phyloP scores from a whole-genome alignment of 2,113 vertebrate species.

The Cavia aperea region DNA sequence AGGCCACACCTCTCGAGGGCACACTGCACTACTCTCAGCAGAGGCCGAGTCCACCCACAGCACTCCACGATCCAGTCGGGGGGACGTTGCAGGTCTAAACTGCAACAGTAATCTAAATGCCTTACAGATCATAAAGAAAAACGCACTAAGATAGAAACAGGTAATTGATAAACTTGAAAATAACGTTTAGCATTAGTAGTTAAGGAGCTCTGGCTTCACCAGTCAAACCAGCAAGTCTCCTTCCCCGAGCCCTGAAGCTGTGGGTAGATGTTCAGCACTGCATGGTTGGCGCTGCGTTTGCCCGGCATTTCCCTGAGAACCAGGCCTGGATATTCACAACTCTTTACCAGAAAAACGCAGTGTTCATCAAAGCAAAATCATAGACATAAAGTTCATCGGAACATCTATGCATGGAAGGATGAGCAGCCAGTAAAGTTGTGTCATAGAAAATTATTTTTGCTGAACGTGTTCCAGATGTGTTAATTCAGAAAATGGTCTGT shows the following conservation, averaged over 20 bases:
- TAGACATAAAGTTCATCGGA: not conserved
- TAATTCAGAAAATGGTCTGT: not conserved
- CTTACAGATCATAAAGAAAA: not conserved
- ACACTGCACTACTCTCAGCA: not conserved
- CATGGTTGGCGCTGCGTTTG: not conserved
- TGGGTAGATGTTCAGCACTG: not conserved
- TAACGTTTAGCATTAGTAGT: not conserved
- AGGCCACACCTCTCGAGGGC: not conserved
- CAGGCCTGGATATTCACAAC: not conserved
- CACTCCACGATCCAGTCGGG: not conserved
- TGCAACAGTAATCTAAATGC: not conserved
- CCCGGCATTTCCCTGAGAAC: not conserved
- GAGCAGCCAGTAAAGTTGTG: not conserved
- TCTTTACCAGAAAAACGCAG: not conserved
- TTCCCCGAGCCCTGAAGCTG: not conserved
- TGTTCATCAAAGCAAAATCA: not conserved
- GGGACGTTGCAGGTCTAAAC: not conserved
- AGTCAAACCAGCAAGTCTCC: not conserved
- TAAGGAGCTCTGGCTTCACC: not conserved
- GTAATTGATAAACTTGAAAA: not conserved
- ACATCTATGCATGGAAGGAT: not conserved
- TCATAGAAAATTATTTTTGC: not conserved
- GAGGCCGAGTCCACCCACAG: not conserved
- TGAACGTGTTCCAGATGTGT: not conserved
- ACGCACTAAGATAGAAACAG: not conserved